Percentiles rank a stretch among this genome's conserved stretches.
Evolutionary conservation across 2,113 vertebrate genomes (phyloP).

Genomic region (Lampris incognitus): DNA sequence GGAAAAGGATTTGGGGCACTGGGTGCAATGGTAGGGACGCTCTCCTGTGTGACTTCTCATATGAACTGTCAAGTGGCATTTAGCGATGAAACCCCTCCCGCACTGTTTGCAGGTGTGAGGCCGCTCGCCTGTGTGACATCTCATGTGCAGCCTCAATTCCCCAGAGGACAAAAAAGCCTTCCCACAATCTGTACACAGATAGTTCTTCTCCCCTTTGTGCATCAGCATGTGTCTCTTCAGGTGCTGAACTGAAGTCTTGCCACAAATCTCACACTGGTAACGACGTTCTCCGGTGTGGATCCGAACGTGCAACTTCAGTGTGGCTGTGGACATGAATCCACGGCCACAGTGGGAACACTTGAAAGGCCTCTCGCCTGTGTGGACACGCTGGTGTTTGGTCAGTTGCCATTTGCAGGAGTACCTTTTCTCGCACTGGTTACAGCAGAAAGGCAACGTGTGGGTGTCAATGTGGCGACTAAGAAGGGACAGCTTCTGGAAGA

Average conservation of each 20-base stretch:
- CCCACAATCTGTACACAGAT: conserved; percentile 48
- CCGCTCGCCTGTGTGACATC: conserved; percentile 41
- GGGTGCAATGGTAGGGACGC: not conserved
- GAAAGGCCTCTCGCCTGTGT: conserved; percentile 8
- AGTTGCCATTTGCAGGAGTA: not conserved
- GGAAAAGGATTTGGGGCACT: not conserved
- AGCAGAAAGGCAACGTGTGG: not conserved
- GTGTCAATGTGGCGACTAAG: not conserved
- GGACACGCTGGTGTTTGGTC: not conserved
- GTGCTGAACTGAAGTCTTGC: conserved; percentile 49
- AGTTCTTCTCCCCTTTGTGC: conserved; percentile 60
- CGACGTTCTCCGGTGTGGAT: conserved; percentile 47
- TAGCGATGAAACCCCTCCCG: conserved; percentile 32
- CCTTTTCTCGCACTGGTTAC: conserved; percentile 3
- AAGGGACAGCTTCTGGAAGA: too few species aligned
- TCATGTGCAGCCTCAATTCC: conserved; percentile 45
- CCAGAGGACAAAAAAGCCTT: conserved; percentile 43
- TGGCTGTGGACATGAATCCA: not conserved
- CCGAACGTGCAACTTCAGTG: not conserved
- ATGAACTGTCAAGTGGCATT: not conserved
- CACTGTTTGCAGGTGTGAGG: conserved; percentile 2
- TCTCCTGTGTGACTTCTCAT: conserved; percentile 1
- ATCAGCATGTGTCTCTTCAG: conserved; percentile 53
- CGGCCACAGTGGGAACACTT: not conserved
- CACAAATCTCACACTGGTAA: conserved; percentile 44